phyloP scores from a whole-genome alignment of 2,797 vertebrate species.

The Hirundo rustica region DNA sequence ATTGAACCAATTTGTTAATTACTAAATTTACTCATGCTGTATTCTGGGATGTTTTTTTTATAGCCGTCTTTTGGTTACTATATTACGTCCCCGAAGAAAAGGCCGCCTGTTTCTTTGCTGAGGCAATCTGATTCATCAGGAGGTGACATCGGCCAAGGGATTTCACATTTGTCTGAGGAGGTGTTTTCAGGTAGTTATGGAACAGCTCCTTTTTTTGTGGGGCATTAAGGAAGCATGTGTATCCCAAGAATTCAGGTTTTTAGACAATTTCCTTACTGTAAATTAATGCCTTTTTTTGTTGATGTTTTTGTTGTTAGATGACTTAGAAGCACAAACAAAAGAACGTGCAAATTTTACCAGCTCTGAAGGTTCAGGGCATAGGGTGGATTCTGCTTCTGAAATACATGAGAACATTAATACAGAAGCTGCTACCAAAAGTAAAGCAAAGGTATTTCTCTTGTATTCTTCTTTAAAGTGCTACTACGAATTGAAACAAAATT shows the following conservation, averaged over 20 bases:
- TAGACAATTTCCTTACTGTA: background rate
- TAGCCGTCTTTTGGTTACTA: constrained; percentile 97
- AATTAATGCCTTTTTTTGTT: background rate
- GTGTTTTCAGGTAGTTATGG: constrained; percentile 80
- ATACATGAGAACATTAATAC: background rate
- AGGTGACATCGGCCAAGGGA: constrained; percentile 66
- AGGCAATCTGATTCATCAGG: constrained; percentile 76
- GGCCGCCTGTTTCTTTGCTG: constrained; percentile 88
- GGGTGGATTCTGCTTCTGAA: background rate
- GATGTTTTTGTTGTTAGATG: constrained; percentile 35
- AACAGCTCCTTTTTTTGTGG: background rate
- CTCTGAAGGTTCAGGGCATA: constrained; percentile 28
- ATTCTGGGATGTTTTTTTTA: background rate
- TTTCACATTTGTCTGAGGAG: constrained; percentile 68
- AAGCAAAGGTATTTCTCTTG: constrained; percentile 56
- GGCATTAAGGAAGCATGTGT: background rate
- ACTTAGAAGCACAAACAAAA: constrained; percentile 21
- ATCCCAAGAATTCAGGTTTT: background rate
- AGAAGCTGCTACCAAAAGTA: background rate
- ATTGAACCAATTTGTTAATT: background rate
- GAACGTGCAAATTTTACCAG: constrained; percentile 13
- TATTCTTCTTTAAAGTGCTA: background rate
- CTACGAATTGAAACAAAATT: background rate
- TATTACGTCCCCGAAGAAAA: constrained; percentile 93
- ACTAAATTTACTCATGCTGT: background rate